Evolutionary conservation across 2,888 invertebrate species (phyloP).

Genomic region (Calliphora vomitoria): DNA sequence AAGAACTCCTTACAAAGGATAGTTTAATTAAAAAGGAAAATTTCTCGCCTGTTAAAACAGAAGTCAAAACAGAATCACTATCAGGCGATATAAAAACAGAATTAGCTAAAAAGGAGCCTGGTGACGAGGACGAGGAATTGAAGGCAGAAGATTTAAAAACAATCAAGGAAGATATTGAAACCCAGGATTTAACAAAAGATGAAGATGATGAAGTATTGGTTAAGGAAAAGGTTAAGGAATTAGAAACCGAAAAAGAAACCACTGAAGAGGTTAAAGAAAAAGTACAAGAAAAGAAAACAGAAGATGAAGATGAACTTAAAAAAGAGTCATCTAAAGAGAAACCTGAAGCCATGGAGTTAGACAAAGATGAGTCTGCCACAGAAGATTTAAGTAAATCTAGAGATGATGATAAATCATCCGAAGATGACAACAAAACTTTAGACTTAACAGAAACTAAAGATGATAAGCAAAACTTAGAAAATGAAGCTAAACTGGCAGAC

Average conservation of each 20-base stretch:
- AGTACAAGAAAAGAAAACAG: conserved; percentile 25
- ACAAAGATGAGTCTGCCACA: conserved; percentile 35
- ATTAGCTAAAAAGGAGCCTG: conserved; percentile 36
- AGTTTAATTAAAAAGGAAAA: conserved; percentile 81
- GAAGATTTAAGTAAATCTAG: conserved; percentile 66
- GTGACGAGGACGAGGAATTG: conserved; percentile 61
- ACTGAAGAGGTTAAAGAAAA: conserved; percentile 32
- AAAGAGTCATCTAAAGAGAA: conserved; percentile 8
- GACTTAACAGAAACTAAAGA: conserved; percentile 64
- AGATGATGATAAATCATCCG: conserved; percentile 75
- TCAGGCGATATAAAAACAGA: conserved; percentile 58
- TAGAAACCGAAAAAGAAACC: conserved; percentile 16
- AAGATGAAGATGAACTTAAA: conserved; percentile 52
- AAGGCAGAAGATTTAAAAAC: conserved; percentile 60
- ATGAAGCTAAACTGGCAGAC: conserved; percentile 5
- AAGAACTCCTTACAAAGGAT: conserved; percentile 80
- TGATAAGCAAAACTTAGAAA: conserved; percentile 59
- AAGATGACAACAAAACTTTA: conserved; percentile 57
- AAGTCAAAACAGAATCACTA: conserved; percentile 74
- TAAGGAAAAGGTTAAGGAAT: conserved; percentile 70
- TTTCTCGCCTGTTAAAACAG: conserved; percentile 77
- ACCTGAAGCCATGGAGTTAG: conserved; percentile 32
- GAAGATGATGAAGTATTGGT: conserved; percentile 83
- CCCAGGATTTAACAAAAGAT: conserved; percentile 75
- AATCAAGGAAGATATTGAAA: conserved; percentile 63